phyloP scores from a whole-genome alignment of 2,797 vertebrate species.

The Alfaro cultratus region DNA sequence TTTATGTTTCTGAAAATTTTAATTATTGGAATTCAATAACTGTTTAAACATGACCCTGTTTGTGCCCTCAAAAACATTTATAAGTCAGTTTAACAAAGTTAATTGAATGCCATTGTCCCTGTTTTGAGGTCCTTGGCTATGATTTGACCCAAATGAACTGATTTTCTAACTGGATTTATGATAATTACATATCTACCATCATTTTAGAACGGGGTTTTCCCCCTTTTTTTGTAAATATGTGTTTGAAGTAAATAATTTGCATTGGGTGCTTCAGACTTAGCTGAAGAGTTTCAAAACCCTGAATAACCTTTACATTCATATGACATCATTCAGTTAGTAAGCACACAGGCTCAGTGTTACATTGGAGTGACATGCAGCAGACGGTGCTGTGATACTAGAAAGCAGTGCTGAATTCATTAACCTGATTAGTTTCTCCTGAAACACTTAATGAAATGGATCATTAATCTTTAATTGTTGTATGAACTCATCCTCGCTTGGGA shows the following conservation, averaged over 20 bases:
- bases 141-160: neutral
- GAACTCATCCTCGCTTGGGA: conserved; percentile 73
- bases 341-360: conserved; percentile 16
- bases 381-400: conserved; percentile 55
- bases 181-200: neutral
- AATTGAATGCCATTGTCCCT: neutral
- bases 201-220: neutral
- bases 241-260: neutral
- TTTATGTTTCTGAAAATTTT: neutral
- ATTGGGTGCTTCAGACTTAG: neutral
- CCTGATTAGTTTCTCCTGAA: conserved; percentile 78
- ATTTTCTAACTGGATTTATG: neutral
- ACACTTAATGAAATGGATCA: conserved; percentile 81
- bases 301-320: neutral
- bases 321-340: neutral
- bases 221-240: neutral
- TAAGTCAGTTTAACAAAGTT: neutral
- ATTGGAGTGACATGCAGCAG: conserved; percentile 30
- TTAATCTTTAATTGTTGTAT: conserved; percentile 82
- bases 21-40: neutral
- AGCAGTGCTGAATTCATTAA: conserved; percentile 76
- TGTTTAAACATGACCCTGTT: neutral
- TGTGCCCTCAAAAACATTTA: neutral
- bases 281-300: neutral
- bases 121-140: neutral